phyloP scores from a whole-genome alignment of 2,113 vertebrate genomes.

The Anser cygnoides region DNA sequence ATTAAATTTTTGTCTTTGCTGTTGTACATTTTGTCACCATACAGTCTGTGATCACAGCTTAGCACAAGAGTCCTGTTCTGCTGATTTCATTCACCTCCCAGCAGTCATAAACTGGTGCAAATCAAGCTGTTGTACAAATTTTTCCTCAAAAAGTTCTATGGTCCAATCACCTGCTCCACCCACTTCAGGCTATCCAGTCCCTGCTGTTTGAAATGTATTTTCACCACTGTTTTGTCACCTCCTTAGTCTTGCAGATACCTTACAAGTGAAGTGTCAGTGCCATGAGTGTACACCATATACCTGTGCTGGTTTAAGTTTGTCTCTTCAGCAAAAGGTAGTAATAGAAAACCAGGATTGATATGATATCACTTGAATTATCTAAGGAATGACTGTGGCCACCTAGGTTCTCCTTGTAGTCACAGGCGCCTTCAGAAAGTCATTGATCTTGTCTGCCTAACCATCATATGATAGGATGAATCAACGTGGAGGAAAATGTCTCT shows the following conservation, averaged over 20 bases:
- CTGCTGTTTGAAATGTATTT: background rate
- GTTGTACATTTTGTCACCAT: background rate
- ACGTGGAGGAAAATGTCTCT: background rate
- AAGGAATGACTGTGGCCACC: background rate
- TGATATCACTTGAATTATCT: background rate
- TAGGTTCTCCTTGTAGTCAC: background rate
- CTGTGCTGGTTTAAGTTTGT: background rate
- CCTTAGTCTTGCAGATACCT: background rate
- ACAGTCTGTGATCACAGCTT: background rate
- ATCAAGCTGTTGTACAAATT: background rate
- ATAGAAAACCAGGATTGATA: background rate
- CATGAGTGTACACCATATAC: background rate
- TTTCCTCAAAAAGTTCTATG: background rate
- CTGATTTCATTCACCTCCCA: background rate
- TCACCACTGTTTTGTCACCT: background rate
- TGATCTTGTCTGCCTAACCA: background rate
- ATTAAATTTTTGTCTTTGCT: background rate
- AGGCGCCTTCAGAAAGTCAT: background rate
- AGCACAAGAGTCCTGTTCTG: background rate
- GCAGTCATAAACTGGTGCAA: background rate
- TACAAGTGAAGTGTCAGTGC: fast-evolving
- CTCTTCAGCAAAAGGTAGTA: background rate
- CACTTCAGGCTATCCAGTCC: background rate
- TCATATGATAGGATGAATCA: background rate
- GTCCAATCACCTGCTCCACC: background rate